Evolutionary conservation across 2,113 vertebrate genomes (phyloP), one percentile per base, ranked within the genome.

Genomic region (Nesospiza acunhae): DNA sequence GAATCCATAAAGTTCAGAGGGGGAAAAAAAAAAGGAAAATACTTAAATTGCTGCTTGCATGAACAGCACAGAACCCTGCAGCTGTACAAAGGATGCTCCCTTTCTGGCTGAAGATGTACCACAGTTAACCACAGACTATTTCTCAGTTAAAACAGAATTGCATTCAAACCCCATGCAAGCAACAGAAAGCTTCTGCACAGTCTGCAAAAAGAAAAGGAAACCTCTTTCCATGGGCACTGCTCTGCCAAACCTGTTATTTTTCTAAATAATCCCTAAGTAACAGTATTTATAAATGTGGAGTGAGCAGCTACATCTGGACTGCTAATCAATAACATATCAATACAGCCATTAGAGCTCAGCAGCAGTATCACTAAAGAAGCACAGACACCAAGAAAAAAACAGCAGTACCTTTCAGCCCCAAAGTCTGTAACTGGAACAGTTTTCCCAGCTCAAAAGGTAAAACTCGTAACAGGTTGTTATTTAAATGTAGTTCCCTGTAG

Each of bases 381-480:
- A 64, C 2, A 7, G 78, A 92, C 22, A 91, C 63, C 62, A 88
- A 97, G 92, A 94, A 46, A 77, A 96, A 59, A 82, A 91, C 93
- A 94, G 59, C 5, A 98, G 96, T 98, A 99, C 99, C 99, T 99
- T 99, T 99, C 97, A 99, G 99, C 97, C 99, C 99, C 98, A 99
- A 98, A 95, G 99, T 99, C 98, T 99, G 99, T 98, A 99, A 99
- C 98, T 99, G 99, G 99, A 99, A 99, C 97, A 99, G 98, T 98
- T 99, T 99, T 97, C 99, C 99, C 99, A 99, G 98, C 98, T 99
- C 99, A 98, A 99, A 99, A 97, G 99, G 99, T 98, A 99, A 98
- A 99, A 99, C 99, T 98, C 99, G 99, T 98, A 99, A 99, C 99
- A 99, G 99, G 99, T 99, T 99, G 98, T 99, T 99, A 98, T 99